Conservation (phyloP, 2,888 invertebrate species). For the Malthinus flaveolus region DNA sequence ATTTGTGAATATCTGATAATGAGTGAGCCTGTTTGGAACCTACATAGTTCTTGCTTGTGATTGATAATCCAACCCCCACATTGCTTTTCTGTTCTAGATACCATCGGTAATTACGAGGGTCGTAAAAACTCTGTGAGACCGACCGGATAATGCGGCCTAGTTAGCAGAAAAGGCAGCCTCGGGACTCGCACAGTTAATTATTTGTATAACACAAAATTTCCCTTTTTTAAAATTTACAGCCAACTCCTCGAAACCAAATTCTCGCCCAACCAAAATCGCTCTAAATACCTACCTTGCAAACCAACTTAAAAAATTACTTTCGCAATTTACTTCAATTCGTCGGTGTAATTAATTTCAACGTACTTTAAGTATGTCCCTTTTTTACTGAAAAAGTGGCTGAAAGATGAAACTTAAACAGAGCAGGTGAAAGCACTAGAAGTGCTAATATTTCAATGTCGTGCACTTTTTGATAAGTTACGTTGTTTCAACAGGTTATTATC, state of each 20-base stretch:
- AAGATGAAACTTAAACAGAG: too few relatives aligned
- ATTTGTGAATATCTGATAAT: constrained; percentile 13
- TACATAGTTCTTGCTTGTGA: constrained; percentile 22
- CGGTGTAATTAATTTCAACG: too few relatives aligned
- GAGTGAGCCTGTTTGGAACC: constrained; percentile 11
- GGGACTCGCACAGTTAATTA: constrained; percentile 29
- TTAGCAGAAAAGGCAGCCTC: constrained; percentile 30
- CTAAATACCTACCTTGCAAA: too few relatives aligned
- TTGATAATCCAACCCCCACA: constrained; percentile 22
- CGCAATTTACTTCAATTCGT: too few relatives aligned
- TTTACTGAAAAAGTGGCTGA: too few relatives aligned
- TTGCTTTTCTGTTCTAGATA: constrained; percentile 22
- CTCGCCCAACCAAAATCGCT: too few relatives aligned
- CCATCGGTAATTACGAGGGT: constrained; percentile 30
- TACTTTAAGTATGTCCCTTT: too few relatives aligned
- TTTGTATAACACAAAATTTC: constrained; percentile 30
- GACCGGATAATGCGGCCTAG: constrained; percentile 29
- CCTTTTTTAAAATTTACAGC: constrained; percentile 29
- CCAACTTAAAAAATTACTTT: too few relatives aligned
- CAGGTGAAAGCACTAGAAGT: too few relatives aligned
- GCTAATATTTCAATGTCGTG: too few relatives aligned
- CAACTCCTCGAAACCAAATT: constrained; percentile 3
- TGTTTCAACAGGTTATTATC: too few relatives aligned
- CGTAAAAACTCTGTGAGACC: constrained; percentile 29
- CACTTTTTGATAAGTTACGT: too few relatives aligned